Conservation (phyloP, 1,140 invertebrate genomes). For the Saccostrea echinata region DNA sequence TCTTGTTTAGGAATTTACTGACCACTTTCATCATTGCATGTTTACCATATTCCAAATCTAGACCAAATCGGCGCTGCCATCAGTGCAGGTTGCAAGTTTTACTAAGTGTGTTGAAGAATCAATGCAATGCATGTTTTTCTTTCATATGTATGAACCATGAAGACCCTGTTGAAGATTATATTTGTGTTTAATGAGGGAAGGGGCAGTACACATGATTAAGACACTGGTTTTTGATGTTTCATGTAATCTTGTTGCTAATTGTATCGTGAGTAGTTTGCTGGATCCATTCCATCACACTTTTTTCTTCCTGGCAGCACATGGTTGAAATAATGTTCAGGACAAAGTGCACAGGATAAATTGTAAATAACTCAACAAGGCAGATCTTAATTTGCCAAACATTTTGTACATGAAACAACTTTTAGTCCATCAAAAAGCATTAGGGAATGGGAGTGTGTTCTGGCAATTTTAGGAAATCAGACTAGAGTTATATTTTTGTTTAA, state of each 20-base stretch:
- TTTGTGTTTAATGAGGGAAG: background rate
- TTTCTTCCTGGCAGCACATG: background rate
- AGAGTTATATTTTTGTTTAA: no score
- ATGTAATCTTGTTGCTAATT: constrained; percentile 1
- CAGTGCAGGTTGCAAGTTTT: background rate
- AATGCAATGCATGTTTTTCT: no score
- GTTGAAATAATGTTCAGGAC: background rate
- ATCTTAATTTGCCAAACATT: constrained; percentile 18
- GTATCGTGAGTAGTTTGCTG: background rate
- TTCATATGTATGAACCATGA: background rate
- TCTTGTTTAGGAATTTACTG: no score
- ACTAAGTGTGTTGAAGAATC: no score
- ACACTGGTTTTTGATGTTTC: background rate
- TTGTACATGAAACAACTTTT: background rate
- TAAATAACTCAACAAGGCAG: constrained; percentile 21
- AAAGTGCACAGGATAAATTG: constrained; percentile 7
- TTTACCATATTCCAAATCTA: background rate
- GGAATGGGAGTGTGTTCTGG: background rate
- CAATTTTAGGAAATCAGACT: background rate
- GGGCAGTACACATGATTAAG: constrained; percentile 6
- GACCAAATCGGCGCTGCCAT: background rate
- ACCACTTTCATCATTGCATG: no score
- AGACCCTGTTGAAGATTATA: constrained; percentile 5
- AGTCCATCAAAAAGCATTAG: background rate
- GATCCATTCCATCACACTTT: background rate